Conservation (phyloP, 2,888 invertebrate genomes). For the Stramonita haemastoma region DNA sequence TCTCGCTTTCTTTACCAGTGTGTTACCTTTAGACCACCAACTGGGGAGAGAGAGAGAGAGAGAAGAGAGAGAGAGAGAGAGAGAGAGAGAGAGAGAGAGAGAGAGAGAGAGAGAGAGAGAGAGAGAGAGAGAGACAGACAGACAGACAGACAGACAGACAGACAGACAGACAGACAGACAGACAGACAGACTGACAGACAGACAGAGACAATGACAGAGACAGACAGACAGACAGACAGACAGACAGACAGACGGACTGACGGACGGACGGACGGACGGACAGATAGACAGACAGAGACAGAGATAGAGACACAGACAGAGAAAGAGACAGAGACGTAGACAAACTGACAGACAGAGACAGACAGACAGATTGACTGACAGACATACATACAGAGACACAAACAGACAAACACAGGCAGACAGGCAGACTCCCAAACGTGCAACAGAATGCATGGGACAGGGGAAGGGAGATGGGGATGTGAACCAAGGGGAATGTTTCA, state of each 20-base stretch:
- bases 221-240: neutral
- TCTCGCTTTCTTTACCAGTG: no score
- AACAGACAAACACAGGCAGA: neutral
- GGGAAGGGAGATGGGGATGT: neutral
- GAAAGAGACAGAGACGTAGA: neutral
- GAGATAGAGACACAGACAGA: neutral
- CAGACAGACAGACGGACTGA: neutral
- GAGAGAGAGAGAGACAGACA: neutral
- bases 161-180: neutral
- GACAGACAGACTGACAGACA: neutral
- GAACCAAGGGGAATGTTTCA: neutral
- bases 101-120: neutral
- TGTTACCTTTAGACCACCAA: no score
- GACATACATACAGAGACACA: conserved; percentile 8
- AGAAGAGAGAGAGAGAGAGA: neutral
- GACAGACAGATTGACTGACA: neutral
- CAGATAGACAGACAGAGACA: neutral
- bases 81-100: neutral
- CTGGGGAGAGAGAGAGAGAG: no score
- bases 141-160: neutral
- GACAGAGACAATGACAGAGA: conserved; percentile 9
- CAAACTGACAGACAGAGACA: neutral
- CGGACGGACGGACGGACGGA: neutral
- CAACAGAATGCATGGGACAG: no score
- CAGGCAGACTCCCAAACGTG: no score